Evolutionary conservation across 2,113 vertebrate species (phyloP), one percentile per base, ranked within the genome.

Genomic region (Atherinomorus stipes): DNA sequence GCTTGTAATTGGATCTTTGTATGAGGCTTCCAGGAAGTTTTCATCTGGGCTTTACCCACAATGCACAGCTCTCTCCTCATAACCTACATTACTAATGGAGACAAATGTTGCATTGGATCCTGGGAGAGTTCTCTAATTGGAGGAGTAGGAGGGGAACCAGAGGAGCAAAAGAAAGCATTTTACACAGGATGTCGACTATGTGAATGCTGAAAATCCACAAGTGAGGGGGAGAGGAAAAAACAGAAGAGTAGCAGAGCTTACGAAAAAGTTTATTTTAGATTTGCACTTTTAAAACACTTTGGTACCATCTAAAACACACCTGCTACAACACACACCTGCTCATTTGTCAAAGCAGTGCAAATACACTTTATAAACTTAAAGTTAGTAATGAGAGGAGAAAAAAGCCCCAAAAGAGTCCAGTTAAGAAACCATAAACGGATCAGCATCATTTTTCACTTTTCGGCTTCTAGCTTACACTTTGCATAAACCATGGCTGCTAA

Each of bases 61-160:
- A 87, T 81, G 74, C 89, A 67, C 65, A 37, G 76, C 78, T 76
- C 88, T 78, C 84, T 74, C 60, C 80, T 88, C 77, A 86, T 88
- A 93, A 92, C 88, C 88, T 87, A 90, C 90, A 92, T 89, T 90
- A 89, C 90, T 94, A 93, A 94, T 94, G 89, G 92, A 92, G 93
- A 94, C 91, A 93, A 93, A 94, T 93, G 91, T 87, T 92, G 82
- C 88, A 78, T 38, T 71, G 87, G 81, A 89, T 91, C 91, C 93
- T 92, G 86, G 87, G 92, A 92, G 91, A 89, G 71, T 87, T 88
- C 73, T 78, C 74, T 92, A 90, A 92, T 91, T 82, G 91, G 88
- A 80, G 68, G 84, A 85, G 81, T 56, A 85, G 81, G 75, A 78
- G 60, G 73, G 74, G 80, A 82, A 90, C 68, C 71, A 66, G 64